These are phyloP conservation scores for Arctocebus calabarensis DNA, from an alignment of 2,797 vertebrate species.

Conservation along the genomic window DNA sequence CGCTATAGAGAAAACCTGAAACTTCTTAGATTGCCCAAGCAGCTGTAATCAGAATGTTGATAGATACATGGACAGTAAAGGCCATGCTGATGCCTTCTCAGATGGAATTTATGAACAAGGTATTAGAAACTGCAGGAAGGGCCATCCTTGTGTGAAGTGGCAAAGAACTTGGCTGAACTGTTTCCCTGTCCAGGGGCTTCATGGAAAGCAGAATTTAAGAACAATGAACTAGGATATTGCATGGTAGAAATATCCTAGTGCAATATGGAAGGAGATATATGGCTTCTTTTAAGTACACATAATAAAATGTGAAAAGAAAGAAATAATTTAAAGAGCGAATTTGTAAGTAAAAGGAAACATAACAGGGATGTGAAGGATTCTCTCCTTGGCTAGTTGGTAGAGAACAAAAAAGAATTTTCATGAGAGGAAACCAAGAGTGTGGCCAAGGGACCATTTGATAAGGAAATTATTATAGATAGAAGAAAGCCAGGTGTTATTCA, in stretches of 20 bases:
- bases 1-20: background rate
- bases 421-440: background rate
- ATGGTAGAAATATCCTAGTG: background rate
- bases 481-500: background rate
- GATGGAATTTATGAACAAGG: background rate
- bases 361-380: background rate
- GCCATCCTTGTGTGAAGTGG: background rate
- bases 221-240: background rate
- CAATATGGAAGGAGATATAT: background rate
- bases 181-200: background rate
- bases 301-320: background rate
- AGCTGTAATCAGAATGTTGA: background rate
- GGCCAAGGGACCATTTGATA: background rate
- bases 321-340: background rate
- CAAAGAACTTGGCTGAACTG: background rate
- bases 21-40: background rate
- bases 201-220: background rate
- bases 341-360: background rate
- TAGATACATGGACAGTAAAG: background rate
- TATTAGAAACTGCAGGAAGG: background rate
- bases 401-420: background rate
- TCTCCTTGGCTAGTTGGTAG: background rate
- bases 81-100: background rate
- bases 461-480: background rate
- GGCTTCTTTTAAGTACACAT: background rate